Evolutionary conservation across 2,113 vertebrate genomes (phyloP).

Genomic region (Stegastes partitus): DNA sequence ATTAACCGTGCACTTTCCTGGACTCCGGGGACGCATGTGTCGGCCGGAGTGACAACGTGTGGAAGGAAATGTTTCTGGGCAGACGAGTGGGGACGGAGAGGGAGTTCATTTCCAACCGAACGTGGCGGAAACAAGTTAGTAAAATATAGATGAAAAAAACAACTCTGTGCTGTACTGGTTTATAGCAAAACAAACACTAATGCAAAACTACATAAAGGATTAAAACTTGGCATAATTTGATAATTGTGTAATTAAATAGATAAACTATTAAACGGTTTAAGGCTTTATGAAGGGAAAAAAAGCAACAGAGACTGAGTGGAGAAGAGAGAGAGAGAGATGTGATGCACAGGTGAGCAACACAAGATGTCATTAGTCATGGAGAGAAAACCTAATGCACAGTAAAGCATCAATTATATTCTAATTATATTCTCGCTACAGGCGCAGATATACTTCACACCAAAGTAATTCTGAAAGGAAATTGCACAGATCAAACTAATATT

Average conservation of each 20-base stretch:
- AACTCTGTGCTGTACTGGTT: not conserved
- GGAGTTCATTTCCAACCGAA: not conserved
- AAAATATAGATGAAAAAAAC: not conserved
- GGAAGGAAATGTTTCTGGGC: constrained; percentile 36
- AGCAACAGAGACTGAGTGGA: not conserved
- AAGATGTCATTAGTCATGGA: too few relatives aligned
- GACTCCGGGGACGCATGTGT: constrained; percentile 14
- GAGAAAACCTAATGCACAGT: too few relatives aligned
- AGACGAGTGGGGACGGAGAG: constrained; percentile 10
- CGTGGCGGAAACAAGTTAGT: not conserved
- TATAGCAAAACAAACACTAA: not conserved
- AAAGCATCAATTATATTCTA: too few relatives aligned
- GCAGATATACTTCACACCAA: not conserved
- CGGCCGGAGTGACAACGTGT: not conserved
- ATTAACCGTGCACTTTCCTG: constrained; percentile 10
- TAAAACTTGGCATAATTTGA: too few relatives aligned
- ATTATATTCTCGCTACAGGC: not conserved
- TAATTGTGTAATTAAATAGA: too few relatives aligned
- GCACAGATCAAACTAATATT: not conserved
- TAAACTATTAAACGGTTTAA: too few relatives aligned
- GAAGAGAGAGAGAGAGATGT: too few relatives aligned
- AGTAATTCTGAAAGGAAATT: constrained; percentile 7
- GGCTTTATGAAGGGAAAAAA: too few relatives aligned
- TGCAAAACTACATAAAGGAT: not conserved
- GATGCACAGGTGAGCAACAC: too few relatives aligned